Evolutionary conservation across 2,113 vertebrate genomes (phyloP).

Genomic region (Zapornia atra): DNA sequence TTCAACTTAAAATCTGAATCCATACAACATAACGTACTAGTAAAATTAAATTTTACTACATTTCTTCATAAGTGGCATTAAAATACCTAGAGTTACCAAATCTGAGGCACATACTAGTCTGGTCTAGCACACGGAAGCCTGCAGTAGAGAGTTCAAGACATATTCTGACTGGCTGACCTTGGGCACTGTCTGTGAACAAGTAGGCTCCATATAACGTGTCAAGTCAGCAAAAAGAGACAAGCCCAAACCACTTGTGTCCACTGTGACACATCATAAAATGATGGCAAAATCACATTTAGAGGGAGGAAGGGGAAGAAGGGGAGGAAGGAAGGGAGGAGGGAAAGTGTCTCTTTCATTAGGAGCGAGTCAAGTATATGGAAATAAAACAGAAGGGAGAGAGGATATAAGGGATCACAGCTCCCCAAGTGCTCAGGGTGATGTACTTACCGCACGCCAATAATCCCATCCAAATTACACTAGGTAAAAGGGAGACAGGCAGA

Average conservation of each 20-base stretch:
- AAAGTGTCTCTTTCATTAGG: not conserved
- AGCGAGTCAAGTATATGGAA: not conserved
- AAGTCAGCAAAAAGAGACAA: not conserved
- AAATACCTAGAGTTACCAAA: not conserved
- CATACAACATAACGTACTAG: not conserved
- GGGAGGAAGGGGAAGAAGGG: not conserved
- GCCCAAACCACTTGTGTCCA: not conserved
- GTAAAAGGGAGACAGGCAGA: not conserved
- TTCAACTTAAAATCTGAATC: not conserved
- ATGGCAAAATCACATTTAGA: not conserved
- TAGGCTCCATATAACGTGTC: not conserved
- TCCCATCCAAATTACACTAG: not conserved
- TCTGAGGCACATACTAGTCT: not conserved
- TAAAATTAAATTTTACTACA: not conserved
- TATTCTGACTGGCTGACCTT: not conserved
- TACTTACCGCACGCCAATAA: not conserved
- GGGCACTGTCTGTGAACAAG: not conserved
- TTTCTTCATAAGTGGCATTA: not conserved
- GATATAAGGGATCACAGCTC: not conserved
- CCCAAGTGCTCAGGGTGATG: fast-evolving
- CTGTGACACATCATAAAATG: not conserved
- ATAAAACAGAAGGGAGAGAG: not conserved
- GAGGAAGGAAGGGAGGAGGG: not conserved
- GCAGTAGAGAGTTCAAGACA: not conserved
- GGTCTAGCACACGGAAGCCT: not conserved